phyloP scores from a whole-genome alignment of 2,113 vertebrate genomes.

The Oncorhynchus gorbuscha region DNA sequence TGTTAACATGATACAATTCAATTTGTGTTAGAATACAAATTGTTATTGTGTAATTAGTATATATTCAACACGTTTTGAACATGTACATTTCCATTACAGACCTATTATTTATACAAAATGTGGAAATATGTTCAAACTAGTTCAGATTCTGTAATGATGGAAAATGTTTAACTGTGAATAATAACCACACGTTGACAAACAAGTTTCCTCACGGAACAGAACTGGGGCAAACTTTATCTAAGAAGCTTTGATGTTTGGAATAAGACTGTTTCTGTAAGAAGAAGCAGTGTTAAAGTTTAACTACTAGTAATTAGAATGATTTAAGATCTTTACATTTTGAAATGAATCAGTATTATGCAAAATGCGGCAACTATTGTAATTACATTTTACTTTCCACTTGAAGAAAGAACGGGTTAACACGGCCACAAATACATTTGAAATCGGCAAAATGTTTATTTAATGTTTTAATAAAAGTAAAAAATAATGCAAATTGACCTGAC shows the following conservation, averaged over 20 bases:
- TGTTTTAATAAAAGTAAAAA: not conserved
- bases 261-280: not conserved
- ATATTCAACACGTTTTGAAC: no score
- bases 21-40: no score
- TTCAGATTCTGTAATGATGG: not conserved
- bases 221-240: not conserved
- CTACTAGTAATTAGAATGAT: not conserved
- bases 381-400: not conserved
- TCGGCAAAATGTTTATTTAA: not conserved
- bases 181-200: not conserved
- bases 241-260: not conserved
- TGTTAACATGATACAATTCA: no score
- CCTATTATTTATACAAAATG: not conserved
- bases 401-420: not conserved
- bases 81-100: no score
- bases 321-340: not conserved
- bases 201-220: not conserved
- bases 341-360: not conserved
- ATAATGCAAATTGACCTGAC: not conserved
- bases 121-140: not conserved
- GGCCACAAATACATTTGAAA: not conserved
- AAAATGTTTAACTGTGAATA: not conserved
- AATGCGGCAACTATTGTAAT: not conserved
- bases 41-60: no score
- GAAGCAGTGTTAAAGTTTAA: not conserved